These are phyloP conservation scores for Callocephalon fimbriatum DNA, from an alignment of 2,113 vertebrate genomes.

Conservation along the genomic window DNA sequence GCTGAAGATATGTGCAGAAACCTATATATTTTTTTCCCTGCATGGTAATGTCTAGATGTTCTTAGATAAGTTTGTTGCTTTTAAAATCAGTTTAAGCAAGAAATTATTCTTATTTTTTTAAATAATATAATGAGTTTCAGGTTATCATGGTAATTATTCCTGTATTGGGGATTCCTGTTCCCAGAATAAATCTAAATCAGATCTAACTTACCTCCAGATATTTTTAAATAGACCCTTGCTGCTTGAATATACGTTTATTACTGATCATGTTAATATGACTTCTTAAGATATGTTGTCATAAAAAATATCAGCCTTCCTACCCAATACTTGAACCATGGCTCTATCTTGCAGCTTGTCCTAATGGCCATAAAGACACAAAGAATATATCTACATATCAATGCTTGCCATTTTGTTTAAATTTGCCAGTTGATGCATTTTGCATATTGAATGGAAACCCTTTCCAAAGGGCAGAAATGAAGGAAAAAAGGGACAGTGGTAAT, in stretches of 20 bases:
- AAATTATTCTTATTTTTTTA: not conserved
- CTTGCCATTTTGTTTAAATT: not conserved
- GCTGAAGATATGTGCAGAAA: not conserved
- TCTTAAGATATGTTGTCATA: not conserved
- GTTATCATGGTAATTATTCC: not conserved
- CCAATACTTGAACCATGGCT: not conserved
- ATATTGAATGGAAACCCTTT: not conserved
- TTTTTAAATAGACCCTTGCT: not conserved
- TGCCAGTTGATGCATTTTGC: not conserved
- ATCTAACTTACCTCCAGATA: not conserved
- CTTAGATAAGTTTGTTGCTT: not conserved
- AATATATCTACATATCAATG: not conserved
- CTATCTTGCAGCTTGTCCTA: not conserved
- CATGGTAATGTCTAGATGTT: not conserved
- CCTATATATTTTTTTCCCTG: not conserved
- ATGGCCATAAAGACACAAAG: not conserved
- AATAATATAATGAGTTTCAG: not conserved
- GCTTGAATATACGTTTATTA: not conserved
- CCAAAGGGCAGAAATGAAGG: not conserved
- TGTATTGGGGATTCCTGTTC: not conserved
- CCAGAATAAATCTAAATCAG: not conserved
- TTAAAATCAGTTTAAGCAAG: not conserved
- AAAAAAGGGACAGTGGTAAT: not conserved
- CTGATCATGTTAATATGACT: not conserved
- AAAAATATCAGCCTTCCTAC: not conserved